These are phyloP conservation scores for Caenorhabditis imperialis DNA, from an alignment of 2,888 invertebrate species.

Conservation along the genomic window DNA sequence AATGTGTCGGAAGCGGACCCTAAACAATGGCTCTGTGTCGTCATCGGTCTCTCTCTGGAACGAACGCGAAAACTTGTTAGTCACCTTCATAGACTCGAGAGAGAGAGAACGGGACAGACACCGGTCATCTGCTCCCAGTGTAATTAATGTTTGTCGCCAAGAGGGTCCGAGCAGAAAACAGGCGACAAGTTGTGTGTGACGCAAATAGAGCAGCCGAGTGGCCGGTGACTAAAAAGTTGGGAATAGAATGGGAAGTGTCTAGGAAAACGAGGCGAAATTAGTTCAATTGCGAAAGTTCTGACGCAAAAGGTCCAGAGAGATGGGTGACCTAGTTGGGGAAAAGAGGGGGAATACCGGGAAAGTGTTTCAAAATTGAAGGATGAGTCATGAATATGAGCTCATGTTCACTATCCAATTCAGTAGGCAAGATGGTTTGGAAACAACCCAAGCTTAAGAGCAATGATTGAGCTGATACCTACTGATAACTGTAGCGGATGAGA, in stretches of 20 bases:
- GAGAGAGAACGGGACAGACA: constrained; percentile 2
- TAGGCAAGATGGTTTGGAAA: too few species aligned
- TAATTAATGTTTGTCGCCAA: constrained; percentile 34
- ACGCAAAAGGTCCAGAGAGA: background rate
- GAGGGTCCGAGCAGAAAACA: constrained; percentile 1
- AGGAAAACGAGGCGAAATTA: constrained; percentile 14
- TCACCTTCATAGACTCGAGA: background rate
- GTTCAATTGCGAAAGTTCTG: constrained; percentile 32
- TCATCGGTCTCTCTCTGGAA: constrained; percentile 12
- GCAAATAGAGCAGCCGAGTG: constrained; percentile 16
- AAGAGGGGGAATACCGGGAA: too few species aligned
- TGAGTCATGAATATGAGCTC: too few species aligned
- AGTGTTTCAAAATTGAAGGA: too few species aligned
- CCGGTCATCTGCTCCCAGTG: constrained; percentile 32
- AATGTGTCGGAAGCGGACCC: constrained; percentile 29
- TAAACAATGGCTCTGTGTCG: constrained; percentile 32
- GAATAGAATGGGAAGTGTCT: too few species aligned
- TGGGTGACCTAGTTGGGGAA: too few species aligned
- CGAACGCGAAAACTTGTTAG: background rate
- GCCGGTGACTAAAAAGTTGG: constrained; percentile 31
- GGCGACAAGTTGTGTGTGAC: constrained; percentile 17
- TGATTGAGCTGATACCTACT: too few species aligned
- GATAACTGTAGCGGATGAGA: too few species aligned
- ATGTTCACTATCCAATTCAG: too few species aligned
- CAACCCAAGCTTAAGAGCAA: too few species aligned